Percentiles rank a stretch among this genome's conserved stretches.
phyloP scores from a whole-genome alignment of 2,797 vertebrate species.

The Otus scops region DNA sequence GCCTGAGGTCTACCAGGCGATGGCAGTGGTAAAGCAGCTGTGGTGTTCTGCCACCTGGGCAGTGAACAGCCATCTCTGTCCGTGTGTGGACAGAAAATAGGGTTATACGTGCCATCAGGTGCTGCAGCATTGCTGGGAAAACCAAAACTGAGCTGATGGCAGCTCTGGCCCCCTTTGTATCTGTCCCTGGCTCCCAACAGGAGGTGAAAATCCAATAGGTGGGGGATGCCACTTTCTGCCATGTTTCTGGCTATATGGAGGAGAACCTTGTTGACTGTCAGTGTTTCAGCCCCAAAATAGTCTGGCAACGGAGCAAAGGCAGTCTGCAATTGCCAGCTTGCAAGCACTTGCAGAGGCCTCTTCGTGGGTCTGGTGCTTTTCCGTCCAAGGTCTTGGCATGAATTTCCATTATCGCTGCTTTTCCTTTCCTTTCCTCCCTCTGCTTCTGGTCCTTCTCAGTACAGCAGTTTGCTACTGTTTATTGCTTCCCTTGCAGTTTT shows the following conservation, averaged over 20 bases:
- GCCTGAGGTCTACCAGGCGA: neutral
- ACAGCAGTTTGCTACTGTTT: neutral
- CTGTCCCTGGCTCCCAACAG: neutral
- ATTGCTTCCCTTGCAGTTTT: neutral
- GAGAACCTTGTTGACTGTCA: neutral
- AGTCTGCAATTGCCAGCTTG: neutral
- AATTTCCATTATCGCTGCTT: neutral
- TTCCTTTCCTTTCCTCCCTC: neutral
- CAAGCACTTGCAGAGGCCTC: neutral
- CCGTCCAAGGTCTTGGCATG: neutral
- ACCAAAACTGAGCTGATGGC: rapidly evolving
- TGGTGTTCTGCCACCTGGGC: neutral
- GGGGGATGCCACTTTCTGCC: neutral
- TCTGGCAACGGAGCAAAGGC: neutral
- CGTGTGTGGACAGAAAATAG: neutral
- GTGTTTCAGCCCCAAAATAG: neutral
- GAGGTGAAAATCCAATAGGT: neutral
- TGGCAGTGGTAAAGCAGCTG: neutral
- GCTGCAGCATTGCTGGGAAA: neutral
- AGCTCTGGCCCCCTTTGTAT: neutral
- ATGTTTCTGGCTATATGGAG: neutral
- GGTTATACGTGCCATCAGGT: neutral
- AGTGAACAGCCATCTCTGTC: neutral
- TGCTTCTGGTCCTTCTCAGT: neutral
- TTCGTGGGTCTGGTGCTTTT: neutral